Base-by-base conservation (phyloP, 2,113 vertebrate genomes). In the Eretmochelys imbricata region DNA sequence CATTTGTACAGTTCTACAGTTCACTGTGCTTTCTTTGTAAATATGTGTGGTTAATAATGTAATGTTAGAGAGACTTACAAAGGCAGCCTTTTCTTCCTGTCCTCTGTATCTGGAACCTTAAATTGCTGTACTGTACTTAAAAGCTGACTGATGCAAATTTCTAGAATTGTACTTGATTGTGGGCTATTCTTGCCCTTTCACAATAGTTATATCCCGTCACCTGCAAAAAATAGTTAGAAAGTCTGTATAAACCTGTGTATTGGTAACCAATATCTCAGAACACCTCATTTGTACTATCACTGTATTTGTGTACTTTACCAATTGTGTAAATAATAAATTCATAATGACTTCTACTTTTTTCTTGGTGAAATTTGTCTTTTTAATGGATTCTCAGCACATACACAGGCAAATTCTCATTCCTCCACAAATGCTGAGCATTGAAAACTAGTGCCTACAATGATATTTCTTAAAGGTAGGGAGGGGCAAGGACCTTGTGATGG, bases 241-340 rank as follows among this genome's bases (percentile, higher is more conserved):
- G 87, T 97, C 96, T 88, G 3, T 95, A 95, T 96, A 97, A 97
- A 95, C 92, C 95, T 98, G 93, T 98, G 98, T 98, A 98, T 97
- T 97, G 97, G 97, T 98, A 98, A 97, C 93, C 59, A 95, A 82
- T 97, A 97, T 96, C 97, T 98, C 96, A 82, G 89, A 97, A 95
- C 97, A 95, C 96, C 97, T 98, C 98, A 98, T 98, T 99, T 99
- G 98, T 99, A 98, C 98, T 98, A 97, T 98, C 98, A 98, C 98
- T 99, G 98, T 99, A 99, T 98, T 99, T 98, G 98, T 99, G 98
- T 99, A 99, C 99, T 99, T 99, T 98, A 98, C 98, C 97, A 98
- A 98, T 97, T 98, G 97, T 99, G 99, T 99, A 99, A 99, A 99
- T 99, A 99, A 99, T 99, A 99, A 99, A 99, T 98, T 98, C 98